A percentile compares a stretch with the other conserved stretches of the same genome.
Evolutionary conservation across 2,113 vertebrate genomes (phyloP).

Genomic region (Piprites chloris): DNA sequence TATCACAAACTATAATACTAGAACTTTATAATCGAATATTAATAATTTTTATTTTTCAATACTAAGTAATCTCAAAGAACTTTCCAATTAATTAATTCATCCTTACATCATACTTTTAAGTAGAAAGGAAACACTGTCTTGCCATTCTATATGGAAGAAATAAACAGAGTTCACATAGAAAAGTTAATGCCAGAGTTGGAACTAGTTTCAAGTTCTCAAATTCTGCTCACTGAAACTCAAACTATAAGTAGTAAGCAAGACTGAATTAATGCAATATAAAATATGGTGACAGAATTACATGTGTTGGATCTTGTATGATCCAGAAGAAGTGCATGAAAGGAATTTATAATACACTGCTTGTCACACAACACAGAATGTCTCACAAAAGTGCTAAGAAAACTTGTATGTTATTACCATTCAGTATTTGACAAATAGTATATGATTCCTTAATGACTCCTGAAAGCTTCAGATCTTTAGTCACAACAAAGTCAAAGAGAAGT

Average conservation of each 20-base stretch:
- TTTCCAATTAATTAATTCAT: neutral
- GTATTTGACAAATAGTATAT: neutral
- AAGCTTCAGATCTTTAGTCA: neutral
- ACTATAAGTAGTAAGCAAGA: accelerated
- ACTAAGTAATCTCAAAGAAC: neutral
- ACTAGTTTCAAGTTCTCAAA: neutral
- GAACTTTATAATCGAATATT: neutral
- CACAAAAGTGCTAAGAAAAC: neutral
- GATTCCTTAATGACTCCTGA: neutral
- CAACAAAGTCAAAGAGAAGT: neutral
- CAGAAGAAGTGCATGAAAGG: neutral
- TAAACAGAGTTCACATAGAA: neutral
- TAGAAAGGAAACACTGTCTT: neutral
- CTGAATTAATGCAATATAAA: neutral
- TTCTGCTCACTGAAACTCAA: neutral
- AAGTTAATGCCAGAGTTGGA: neutral
- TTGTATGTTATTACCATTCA: neutral
- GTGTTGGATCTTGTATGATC: neutral
- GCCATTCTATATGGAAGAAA: neutral
- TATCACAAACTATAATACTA: neutral
- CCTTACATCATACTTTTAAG: neutral
- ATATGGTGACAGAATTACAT: neutral
- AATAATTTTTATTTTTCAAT: neutral
- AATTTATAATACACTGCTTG: neutral
- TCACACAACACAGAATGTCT: neutral